Evolutionary conservation across 2,888 invertebrate species (phyloP).

Genomic region (Chorisops tibialis): DNA sequence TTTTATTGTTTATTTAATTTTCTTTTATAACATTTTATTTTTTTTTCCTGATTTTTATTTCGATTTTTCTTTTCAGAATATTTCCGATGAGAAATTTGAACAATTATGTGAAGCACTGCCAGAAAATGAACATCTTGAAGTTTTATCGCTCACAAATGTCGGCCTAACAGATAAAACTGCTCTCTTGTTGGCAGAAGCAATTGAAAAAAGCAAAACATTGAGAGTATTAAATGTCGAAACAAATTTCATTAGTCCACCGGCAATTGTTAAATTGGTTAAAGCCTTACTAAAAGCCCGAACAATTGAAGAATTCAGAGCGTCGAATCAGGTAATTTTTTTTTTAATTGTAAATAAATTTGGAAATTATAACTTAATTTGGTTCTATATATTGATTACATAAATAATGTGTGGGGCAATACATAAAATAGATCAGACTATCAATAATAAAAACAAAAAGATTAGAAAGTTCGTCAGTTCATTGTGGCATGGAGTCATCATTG

Average conservation of each 20-base stretch:
- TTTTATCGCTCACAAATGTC: conserved; percentile 88
- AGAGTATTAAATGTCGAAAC: conserved; percentile 91
- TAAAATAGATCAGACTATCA: neutral
- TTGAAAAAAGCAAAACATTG: conserved; percentile 74
- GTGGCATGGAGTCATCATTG: too few relatives aligned
- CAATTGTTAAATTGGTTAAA: conserved; percentile 80
- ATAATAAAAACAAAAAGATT: neutral
- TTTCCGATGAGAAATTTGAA: conserved; percentile 92
- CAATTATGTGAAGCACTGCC: conserved; percentile 84
- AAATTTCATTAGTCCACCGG: conserved; percentile 90
- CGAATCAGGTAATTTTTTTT: conserved; percentile 79
- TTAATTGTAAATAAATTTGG: neutral
- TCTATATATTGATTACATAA: too few relatives aligned
- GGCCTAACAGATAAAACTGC: conserved; percentile 89
- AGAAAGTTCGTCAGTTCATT: too few relatives aligned
- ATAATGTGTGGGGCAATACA: too few relatives aligned
- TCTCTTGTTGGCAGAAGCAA: conserved; percentile 74
- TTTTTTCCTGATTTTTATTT: too few relatives aligned
- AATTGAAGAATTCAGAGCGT: conserved; percentile 92
- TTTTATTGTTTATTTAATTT: too few relatives aligned
- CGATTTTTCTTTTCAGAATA: conserved; percentile 67
- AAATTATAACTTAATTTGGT: too few relatives aligned
- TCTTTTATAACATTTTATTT: too few relatives aligned
- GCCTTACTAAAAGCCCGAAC: conserved; percentile 81
- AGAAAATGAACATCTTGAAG: conserved; percentile 87